Conservation (phyloP, 2,113 vertebrate genomes). For the Heteronetta atricapilla region DNA sequence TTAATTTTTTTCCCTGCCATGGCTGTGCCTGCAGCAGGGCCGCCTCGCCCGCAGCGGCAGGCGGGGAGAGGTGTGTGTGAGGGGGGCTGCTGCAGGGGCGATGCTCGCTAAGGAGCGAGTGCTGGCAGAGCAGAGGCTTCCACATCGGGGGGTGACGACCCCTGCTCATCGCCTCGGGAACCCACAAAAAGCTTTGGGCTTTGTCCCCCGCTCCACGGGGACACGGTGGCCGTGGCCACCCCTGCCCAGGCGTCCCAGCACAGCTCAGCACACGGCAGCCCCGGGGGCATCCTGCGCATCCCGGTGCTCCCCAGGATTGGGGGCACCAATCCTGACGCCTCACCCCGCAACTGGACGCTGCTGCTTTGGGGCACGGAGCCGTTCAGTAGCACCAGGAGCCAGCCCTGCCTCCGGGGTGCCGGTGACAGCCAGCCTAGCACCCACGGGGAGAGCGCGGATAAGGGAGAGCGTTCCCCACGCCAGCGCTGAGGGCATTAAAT, state of each 20-base stretch:
- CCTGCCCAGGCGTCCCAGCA: neutral
- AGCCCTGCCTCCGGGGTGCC: rapidly evolving
- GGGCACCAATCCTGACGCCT: neutral
- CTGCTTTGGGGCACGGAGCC: neutral
- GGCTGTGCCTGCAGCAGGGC: neutral
- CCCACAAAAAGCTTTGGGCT: rapidly evolving
- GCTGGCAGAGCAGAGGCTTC: neutral
- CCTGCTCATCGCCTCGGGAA: rapidly evolving
- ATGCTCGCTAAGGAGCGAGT: neutral
- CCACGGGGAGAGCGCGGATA: neutral
- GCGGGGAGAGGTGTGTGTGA: neutral
- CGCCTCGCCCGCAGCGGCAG: neutral
- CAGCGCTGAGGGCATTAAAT: neutral
- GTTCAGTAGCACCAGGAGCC: rapidly evolving
- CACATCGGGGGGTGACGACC: neutral
- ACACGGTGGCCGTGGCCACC: neutral
- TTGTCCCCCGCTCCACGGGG: neutral
- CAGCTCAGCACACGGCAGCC: neutral
- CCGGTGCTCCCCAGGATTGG: neutral
- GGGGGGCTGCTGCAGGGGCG: neutral
- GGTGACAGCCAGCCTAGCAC: neutral
- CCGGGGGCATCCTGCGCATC: rapidly evolving
- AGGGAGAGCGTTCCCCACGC: neutral
- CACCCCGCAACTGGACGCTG: rapidly evolving
- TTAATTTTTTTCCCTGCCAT: no score